phyloP scores from a whole-genome alignment of 2,797 vertebrate species.

The Chelonia mydas region DNA sequence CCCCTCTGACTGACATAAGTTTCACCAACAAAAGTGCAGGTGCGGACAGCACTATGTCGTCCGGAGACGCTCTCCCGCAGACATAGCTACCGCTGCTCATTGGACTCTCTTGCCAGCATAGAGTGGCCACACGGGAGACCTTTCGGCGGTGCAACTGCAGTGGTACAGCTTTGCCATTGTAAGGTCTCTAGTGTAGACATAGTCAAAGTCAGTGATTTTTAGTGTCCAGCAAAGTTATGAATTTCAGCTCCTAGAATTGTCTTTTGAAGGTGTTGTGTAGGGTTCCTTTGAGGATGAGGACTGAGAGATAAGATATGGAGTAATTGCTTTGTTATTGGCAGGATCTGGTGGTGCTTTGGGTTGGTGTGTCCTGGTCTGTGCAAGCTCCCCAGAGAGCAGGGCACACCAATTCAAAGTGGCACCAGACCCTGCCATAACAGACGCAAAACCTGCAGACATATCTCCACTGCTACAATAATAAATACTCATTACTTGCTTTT shows the following conservation, averaged over 20 bases:
- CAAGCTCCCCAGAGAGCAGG: neutral
- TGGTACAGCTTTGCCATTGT: too few species aligned
- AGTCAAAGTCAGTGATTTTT: neutral
- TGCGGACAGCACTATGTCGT: too few species aligned
- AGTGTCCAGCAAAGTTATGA: neutral
- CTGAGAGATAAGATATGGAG: neutral
- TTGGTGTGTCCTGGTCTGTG: neutral
- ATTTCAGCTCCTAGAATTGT: neutral
- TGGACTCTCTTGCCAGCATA: too few species aligned
- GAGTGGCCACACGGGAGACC: too few species aligned
- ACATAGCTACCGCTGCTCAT: too few species aligned
- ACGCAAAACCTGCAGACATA: neutral
- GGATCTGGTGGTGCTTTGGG: neutral
- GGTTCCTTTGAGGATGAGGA: neutral
- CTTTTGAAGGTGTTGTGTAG: neutral
- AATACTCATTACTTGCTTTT: neutral
- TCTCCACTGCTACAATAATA: neutral
- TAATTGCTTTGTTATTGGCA: neutral
- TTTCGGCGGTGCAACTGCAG: too few species aligned
- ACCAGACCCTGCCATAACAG: neutral
- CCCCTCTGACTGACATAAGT: too few species aligned
- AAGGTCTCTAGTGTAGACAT: too few species aligned
- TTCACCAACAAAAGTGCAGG: too few species aligned
- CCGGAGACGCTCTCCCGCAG: too few species aligned
- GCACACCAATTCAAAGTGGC: neutral